Evolutionary conservation across 2,113 vertebrate species (phyloP).

Genomic region (Caloenas nicobarica): DNA sequence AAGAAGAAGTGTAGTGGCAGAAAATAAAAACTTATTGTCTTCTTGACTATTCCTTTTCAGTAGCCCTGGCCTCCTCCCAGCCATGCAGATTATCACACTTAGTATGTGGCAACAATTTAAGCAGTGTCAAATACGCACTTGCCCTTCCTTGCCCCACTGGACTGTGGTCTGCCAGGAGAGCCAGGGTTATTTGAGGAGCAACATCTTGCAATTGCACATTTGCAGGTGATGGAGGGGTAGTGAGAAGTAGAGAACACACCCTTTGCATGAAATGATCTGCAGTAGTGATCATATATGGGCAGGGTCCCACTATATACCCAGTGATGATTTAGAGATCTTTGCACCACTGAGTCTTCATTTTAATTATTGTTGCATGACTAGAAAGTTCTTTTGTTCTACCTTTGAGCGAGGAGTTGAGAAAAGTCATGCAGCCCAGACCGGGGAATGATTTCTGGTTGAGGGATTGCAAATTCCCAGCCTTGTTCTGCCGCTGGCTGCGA

Average conservation of each 20-base stretch:
- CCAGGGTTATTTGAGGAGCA: background rate
- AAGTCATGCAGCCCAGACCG: too few relatives aligned
- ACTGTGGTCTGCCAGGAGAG: fast-evolving
- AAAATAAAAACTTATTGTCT: background rate
- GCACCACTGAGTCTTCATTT: background rate
- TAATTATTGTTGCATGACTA: background rate
- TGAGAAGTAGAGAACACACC: background rate
- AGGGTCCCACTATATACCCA: background rate
- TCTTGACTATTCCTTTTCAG: fast-evolving
- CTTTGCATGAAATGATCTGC: background rate
- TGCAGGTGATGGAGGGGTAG: background rate
- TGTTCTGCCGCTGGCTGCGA: fast-evolving
- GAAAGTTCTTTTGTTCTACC: background rate
- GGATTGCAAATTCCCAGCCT: background rate
- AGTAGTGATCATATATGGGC: fast-evolving
- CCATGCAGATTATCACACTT: background rate
- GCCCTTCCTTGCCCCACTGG: background rate
- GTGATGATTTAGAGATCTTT: background rate
- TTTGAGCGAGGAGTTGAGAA: background rate
- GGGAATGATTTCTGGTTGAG: background rate
- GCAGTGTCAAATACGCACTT: too few relatives aligned
- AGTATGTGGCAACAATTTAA: background rate
- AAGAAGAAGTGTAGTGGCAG: background rate
- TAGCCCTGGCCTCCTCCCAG: background rate
- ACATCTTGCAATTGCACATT: fast-evolving